These are phyloP conservation scores for Nomada hirtipes DNA, from an alignment of 2,888 invertebrate genomes.

Conservation along the genomic window DNA sequence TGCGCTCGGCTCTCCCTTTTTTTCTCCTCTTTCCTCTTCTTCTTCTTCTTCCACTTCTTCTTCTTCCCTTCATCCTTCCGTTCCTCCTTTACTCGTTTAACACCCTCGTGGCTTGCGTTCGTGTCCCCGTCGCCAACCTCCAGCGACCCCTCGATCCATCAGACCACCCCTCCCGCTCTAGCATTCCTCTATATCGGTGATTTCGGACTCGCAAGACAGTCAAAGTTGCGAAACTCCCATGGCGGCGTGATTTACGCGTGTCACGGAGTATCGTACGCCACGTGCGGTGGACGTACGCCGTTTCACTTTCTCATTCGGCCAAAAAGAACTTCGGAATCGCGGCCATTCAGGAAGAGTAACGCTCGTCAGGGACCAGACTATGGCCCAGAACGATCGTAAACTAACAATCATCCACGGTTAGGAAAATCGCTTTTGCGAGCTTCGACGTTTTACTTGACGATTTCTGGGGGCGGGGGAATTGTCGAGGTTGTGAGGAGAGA, in stretches of 20 bases:
- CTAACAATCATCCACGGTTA: slow-evolving; percentile 42
- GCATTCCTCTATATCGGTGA: slow-evolving; percentile 57
- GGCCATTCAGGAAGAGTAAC: slow-evolving; percentile 42
- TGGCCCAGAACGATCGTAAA: slow-evolving; percentile 37
- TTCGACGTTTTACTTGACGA: not conserved
- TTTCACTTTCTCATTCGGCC: slow-evolving; percentile 62
- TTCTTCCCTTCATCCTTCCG: slow-evolving; percentile 44
- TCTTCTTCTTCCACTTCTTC: slow-evolving; percentile 3
- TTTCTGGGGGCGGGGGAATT: not conserved
- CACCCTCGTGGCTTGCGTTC: slow-evolving; percentile 9
- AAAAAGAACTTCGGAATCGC: slow-evolving; percentile 46
- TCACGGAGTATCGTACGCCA: slow-evolving; percentile 68
- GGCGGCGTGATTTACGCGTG: slow-evolving; percentile 70
- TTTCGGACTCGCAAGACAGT: slow-evolving; percentile 65
- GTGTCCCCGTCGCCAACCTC: not conserved
- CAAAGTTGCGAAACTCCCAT: slow-evolving; percentile 62
- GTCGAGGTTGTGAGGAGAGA: not conserved
- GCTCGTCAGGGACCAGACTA: slow-evolving; percentile 5
- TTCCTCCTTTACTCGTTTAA: slow-evolving; percentile 34
- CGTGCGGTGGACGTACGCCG: slow-evolving; percentile 68
- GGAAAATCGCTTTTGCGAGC: not conserved
- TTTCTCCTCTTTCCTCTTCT: not conserved
- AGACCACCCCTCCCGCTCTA: not conserved
- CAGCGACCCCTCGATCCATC: slow-evolving; percentile 4
- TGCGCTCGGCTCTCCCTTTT: slow-evolving; percentile 73